Percentiles rank a stretch among this genome's conserved stretches.
Evolutionary conservation across 2,113 vertebrate species (phyloP).

Genomic region (Fregetta grallaria): DNA sequence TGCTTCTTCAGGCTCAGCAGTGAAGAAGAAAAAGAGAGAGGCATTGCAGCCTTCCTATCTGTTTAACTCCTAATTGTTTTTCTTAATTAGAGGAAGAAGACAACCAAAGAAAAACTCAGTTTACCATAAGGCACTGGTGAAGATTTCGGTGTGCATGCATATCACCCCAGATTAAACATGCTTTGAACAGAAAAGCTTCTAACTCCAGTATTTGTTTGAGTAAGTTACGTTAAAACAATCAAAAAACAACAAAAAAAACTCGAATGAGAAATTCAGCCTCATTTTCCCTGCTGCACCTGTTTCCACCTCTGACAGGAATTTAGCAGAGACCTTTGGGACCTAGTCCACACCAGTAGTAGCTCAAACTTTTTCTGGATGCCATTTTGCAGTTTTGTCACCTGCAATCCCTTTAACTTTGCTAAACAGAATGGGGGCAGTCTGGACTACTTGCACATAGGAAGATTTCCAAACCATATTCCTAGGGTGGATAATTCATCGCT

Average conservation of each 20-base stretch:
- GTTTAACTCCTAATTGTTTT: neutral
- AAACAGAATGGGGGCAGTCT: neutral
- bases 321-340: neutral
- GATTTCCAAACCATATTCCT: neutral
- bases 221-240: neutral
- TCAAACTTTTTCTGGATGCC: neutral
- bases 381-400: neutral
- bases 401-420: neutral
- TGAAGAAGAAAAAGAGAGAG: neutral
- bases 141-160: neutral
- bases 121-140: neutral
- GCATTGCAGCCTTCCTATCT: neutral
- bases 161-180: neutral
- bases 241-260: neutral
- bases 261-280: neutral
- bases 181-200: neutral
- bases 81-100: neutral
- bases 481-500: accelerated
- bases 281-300: neutral
- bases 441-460: neutral
- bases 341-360: neutral
- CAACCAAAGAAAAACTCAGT: neutral
- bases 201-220: neutral
- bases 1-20: neutral
- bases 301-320: neutral